These are phyloP conservation scores for Temnothorax rugatulus DNA, from an alignment of 2,888 invertebrate species.

Conservation along the genomic window DNA sequence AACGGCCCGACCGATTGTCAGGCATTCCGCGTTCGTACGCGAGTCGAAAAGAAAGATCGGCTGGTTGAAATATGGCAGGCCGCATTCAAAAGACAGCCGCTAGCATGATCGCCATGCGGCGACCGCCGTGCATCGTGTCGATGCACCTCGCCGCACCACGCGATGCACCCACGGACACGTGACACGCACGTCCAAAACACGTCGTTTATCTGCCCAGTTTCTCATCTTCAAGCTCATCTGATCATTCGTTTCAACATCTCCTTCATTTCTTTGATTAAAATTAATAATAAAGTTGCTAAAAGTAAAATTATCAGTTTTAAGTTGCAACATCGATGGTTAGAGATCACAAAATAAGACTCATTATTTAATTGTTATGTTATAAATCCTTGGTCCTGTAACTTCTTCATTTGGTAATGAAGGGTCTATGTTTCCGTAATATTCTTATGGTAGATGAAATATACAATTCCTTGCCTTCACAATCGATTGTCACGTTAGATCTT, in stretches of 20 bases:
- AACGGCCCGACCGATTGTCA: conserved; percentile 61
- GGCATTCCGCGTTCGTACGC: conserved; percentile 72
- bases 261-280: not conserved
- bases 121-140: conserved; percentile 53
- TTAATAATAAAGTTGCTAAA: conserved; percentile 7
- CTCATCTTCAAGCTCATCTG: not conserved
- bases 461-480: not conserved
- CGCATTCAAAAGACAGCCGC: conserved; percentile 75
- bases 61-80: conserved; percentile 74
- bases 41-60: conserved; percentile 67
- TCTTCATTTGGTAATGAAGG: not conserved
- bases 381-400: not conserved
- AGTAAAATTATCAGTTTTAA: not conserved
- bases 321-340: not conserved
- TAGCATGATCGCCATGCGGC: conserved; percentile 66
- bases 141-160: conserved; percentile 56
- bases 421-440: not conserved
- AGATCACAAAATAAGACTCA: not conserved
- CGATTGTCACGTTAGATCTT: not conserved
- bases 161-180: conserved; percentile 66
- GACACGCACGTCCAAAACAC: conserved; percentile 67
- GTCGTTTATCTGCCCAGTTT: not conserved
- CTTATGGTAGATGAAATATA: not conserved
- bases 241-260: not conserved
- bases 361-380: not conserved